Evolutionary conservation across 2,888 invertebrate genomes (phyloP).

Genomic region (Fragum whitleyi): DNA sequence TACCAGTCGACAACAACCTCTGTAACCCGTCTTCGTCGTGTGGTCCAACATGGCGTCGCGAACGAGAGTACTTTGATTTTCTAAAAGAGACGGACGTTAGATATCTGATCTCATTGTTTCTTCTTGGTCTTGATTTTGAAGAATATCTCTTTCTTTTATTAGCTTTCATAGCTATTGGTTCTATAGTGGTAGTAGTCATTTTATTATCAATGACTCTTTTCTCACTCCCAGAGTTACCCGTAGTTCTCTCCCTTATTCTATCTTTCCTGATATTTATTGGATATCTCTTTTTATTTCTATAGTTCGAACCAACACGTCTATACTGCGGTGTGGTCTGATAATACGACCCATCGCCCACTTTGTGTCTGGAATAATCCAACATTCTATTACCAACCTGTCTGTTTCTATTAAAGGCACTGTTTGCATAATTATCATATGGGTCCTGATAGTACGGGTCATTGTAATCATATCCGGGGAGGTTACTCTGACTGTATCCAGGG

Average conservation of each 20-base stretch:
- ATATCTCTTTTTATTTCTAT: slow-evolving; percentile 35
- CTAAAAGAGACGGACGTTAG: background rate
- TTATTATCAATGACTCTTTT: background rate
- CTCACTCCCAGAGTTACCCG: background rate
- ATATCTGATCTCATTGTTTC: background rate
- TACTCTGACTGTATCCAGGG: slow-evolving; percentile 45
- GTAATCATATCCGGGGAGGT: slow-evolving; percentile 42
- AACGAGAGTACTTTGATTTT: slow-evolving; percentile 25
- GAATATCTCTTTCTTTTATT: background rate
- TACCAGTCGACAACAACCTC: slow-evolving; percentile 85
- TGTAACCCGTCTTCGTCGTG: slow-evolving; percentile 86
- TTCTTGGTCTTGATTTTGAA: background rate
- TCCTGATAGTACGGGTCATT: slow-evolving; percentile 40
- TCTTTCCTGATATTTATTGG: slow-evolving; percentile 28
- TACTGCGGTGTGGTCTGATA: slow-evolving; percentile 47
- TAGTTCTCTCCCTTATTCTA: slow-evolving; percentile 28
- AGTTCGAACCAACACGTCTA: slow-evolving; percentile 23
- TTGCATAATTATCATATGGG: slow-evolving; percentile 38
- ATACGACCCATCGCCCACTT: slow-evolving; percentile 28
- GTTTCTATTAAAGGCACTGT: slow-evolving; percentile 40
- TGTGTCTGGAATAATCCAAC: background rate
- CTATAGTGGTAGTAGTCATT: slow-evolving; percentile 15
- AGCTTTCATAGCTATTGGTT: slow-evolving; percentile 53
- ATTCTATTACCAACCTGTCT: background rate
- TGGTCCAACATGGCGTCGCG: slow-evolving; percentile 84